These are phyloP conservation scores for Parus major DNA, from an alignment of 2,113 vertebrate genomes.

Conservation along the genomic window DNA sequence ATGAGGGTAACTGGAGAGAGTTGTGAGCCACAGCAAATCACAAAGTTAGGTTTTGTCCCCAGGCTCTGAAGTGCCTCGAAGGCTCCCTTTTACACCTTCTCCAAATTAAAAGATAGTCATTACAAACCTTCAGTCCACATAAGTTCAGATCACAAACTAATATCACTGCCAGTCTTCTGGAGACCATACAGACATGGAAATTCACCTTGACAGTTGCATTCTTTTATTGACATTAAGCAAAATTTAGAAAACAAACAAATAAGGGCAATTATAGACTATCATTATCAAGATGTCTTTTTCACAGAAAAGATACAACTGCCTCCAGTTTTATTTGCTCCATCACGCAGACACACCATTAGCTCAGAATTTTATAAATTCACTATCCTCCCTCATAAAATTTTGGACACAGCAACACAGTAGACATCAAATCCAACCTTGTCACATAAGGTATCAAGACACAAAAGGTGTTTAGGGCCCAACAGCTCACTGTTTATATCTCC, in stretches of 20 bases:
- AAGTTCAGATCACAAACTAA: not conserved
- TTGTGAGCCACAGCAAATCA: not conserved
- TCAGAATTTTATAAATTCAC: not conserved
- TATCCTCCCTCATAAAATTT: not conserved
- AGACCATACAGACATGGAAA: not conserved
- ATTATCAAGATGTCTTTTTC: not conserved
- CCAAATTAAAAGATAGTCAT: not conserved
- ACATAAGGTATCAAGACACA: not conserved
- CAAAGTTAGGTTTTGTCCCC: not conserved
- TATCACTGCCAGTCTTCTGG: not conserved
- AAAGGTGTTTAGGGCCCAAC: not conserved
- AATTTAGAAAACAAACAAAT: slow-evolving; percentile 13
- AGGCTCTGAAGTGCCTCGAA: not conserved
- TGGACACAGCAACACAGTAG: not conserved
- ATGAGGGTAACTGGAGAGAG: not conserved
- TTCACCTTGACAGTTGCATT: not conserved
- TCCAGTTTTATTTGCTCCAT: not conserved
- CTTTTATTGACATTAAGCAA: not conserved
- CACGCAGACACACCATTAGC: not conserved
- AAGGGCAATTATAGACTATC: not conserved
- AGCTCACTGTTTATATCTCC: not conserved
- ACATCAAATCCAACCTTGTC: not conserved
- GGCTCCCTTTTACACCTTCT: not conserved
- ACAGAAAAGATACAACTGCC: not conserved
- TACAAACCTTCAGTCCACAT: not conserved